Base-by-base conservation (phyloP, 2,888 invertebrate genomes). In the Sphaerophoria taeniata region DNA sequence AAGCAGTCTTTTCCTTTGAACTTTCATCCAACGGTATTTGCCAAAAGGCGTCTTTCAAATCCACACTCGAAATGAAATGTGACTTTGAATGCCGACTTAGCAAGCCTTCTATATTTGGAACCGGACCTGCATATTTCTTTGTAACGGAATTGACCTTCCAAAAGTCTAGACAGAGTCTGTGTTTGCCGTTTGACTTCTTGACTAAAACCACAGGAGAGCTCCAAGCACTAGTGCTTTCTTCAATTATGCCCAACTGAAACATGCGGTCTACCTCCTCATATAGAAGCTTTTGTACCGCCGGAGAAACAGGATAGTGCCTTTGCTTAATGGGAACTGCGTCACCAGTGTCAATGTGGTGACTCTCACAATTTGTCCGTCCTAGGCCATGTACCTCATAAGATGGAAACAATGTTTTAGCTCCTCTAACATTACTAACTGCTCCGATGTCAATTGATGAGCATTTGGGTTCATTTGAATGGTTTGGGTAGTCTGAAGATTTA, bases 71-170 rank as follows among this genome's bases (percentile, higher is more conserved):
- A 14, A 58, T 9, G 39, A 58, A 58, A 16, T 39, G 58, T n/a
- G 39, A 36, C n/a, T 58, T 39, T 39, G 58, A 14, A 7, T 39
- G 33, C 6, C 58, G 58, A 7, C 58, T 34, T 58, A 58, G 36
- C 36, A 58, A 58, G 16, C 58, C 58, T 14, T 58, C 58, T 7
- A 58, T 58, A 58, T 58, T 36, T n/a, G 58, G 39, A 33, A 58
- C 36, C 4, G 58, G 58, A 58, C 39, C 14, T 5, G 58, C 58
- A 58, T 58, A 36, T n/a, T 58, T 58, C 36, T 58, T 58, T 7
- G 58, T 58, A 14, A 58, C 58, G 36, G 2, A 11, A 36, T 58
- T 58, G 14, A 58, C 58, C 14, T 58, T 58, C 51, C 51, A 9
- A 9, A 24, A 24, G 24, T 51, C 51, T 6, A 51, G 24, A 9